A percentile compares a stretch with the other conserved stretches of the same genome.
Evolutionary conservation across 2,888 invertebrate species (phyloP).

Genomic region (Ephialtes manifestator): DNA sequence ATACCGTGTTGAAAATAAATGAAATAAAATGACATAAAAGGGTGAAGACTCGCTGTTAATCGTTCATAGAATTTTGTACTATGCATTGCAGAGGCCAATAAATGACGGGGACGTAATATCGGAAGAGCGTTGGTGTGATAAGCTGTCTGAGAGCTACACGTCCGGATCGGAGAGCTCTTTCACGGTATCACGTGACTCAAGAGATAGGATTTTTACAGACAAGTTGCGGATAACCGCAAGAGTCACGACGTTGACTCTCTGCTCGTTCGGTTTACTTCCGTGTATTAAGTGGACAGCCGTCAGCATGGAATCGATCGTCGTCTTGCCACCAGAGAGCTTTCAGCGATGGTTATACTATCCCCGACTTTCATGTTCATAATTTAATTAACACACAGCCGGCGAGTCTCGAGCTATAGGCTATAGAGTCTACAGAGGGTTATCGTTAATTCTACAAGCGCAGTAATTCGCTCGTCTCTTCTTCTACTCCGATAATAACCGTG

Average conservation of each 20-base stretch:
- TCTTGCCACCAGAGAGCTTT: conserved; percentile 25
- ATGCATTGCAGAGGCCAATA: neutral
- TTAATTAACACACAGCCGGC: conserved; percentile 50
- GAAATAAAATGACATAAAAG: neutral
- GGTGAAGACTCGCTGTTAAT: neutral
- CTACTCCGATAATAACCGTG: neutral
- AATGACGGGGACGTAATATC: conserved; percentile 3
- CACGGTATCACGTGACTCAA: conserved; percentile 51
- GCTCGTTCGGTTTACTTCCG: conserved; percentile 45
- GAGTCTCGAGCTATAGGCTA: neutral
- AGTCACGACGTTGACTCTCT: conserved; percentile 55
- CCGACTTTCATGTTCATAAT: conserved; percentile 45
- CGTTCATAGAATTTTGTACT: conserved; percentile 5
- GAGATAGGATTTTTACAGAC: conserved; percentile 64
- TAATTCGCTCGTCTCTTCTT: neutral
- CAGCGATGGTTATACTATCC: conserved; percentile 1
- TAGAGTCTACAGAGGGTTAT: neutral
- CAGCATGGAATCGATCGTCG: conserved; percentile 52
- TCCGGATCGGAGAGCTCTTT: conserved; percentile 24
- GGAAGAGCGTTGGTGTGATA: conserved; percentile 21
- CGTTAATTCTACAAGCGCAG: conserved; percentile 9
- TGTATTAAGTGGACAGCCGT: conserved; percentile 21
- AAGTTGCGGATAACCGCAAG: conserved; percentile 61
- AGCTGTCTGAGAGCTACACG: conserved; percentile 17
- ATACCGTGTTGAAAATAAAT: neutral